A percentile compares a stretch with the other conserved stretches of the same genome.
These are phyloP conservation scores for Drosophila nr. medialis DNA, from an alignment of 2,888 invertebrate species.

Conservation along the genomic window DNA sequence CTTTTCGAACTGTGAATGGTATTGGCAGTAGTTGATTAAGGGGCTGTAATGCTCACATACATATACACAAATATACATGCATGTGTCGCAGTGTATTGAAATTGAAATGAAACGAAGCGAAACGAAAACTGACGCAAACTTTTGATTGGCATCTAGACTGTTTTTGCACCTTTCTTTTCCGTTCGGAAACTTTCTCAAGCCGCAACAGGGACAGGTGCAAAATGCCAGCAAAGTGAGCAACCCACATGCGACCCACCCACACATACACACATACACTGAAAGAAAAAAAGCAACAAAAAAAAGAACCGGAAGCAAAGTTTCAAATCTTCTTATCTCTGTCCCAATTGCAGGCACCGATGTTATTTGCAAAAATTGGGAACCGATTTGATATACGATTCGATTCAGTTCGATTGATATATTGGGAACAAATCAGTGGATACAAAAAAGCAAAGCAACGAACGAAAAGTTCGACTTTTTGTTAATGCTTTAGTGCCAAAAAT, in stretches of 20 bases:
- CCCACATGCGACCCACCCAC: background rate
- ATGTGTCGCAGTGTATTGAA: conserved; percentile 9
- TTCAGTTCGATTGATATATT: background rate
- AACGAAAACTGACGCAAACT: conserved; percentile 41
- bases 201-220: conserved; percentile 68
- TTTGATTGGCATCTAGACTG: conserved; percentile 72
- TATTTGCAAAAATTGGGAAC: background rate
- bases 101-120: conserved; percentile 1
- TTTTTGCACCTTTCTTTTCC: conserved; percentile 3
- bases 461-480: background rate
- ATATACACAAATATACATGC: background rate
- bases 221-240: conserved; percentile 10
- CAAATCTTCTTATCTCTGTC: background rate
- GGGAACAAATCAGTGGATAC: background rate
- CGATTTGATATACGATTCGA: background rate
- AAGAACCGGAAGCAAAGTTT: background rate
- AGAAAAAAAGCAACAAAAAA: background rate
- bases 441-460: too few relatives aligned
- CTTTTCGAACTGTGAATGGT: background rate
- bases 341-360: background rate
- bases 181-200: conserved; percentile 38
- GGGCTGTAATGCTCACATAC: background rate
- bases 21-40: background rate
- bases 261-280: background rate
- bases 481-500: too few relatives aligned